Base-by-base conservation (phyloP, 2,113 vertebrate genomes). In the Eurypyga helias region DNA sequence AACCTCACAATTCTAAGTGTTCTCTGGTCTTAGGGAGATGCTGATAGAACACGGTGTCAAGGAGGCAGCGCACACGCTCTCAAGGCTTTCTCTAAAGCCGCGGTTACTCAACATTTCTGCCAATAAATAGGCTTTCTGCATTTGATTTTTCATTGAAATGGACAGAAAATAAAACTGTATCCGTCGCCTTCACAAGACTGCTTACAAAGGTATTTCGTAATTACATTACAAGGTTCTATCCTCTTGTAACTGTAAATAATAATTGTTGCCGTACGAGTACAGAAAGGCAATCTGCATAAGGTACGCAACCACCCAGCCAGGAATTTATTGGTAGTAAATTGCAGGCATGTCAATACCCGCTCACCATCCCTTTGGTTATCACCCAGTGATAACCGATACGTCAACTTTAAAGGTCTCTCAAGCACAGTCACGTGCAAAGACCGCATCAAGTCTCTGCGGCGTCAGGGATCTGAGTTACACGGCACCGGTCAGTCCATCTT, bases 11-110 rank as follows among this genome's bases (percentile, higher is more conserved):
- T 21, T 46, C 24, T 21, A 48, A 28, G 9, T 60, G 33, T 43
- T 36, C 61, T 14, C 43, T 28, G 45, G n/a, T 21, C 70, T 72
- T 13, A 23, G 24, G 41, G 58, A 69, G 76, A 72, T 45, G 29
- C 70, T 54, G 55, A 66, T 2, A 61, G 86, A 65, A 36, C 3
- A 20, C 0, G 3, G 26, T 8, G 9, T 13, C 38, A 79, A 6
- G 0, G 0, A 49, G 36, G 49, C 14, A 29, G 31, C 0, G 0
- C 7, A 4, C 0, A 13, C 19, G 43, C 52, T 41, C 52, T 23
- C 23, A 15, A 25, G 41, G 25, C 23, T 4, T 12, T 29, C 54
- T 8, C 58, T 41, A 16, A 79, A 79, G n/a, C 29, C 73, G 57
- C 48, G 52, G 26, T 17, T 66, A 41, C 10, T 36, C 36, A 31